Percentiles rank a stretch among this genome's conserved stretches.
These are phyloP conservation scores for Bufo bufo DNA, from an alignment of 2,113 vertebrate species.

Conservation along the genomic window DNA sequence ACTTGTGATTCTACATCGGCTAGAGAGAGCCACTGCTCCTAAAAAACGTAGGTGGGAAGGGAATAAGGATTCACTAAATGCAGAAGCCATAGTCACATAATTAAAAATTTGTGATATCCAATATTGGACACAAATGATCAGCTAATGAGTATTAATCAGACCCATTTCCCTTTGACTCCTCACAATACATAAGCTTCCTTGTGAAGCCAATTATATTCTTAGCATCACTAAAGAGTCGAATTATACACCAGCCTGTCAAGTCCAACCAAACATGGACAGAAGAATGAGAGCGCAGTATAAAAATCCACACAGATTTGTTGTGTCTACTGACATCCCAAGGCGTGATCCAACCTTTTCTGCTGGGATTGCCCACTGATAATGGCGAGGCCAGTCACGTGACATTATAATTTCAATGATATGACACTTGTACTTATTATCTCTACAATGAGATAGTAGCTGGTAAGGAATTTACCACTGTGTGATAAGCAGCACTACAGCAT, in stretches of 20 bases:
- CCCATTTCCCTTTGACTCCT: neutral
- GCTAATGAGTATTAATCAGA: constrained; percentile 1
- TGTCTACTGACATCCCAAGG: neutral
- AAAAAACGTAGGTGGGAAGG: neutral
- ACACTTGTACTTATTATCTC: constrained; percentile 26
- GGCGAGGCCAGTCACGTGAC: constrained; percentile 11
- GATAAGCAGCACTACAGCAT: constrained; percentile 38
- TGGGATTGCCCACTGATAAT: constrained; percentile 1
- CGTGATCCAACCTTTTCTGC: neutral
- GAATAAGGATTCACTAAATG: neutral
- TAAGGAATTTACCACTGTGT: neutral
- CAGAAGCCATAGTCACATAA: neutral
- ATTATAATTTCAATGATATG: constrained; percentile 26
- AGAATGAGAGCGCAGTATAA: neutral
- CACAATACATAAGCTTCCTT: constrained; percentile 3
- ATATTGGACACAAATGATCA: neutral
- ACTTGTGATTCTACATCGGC: too few species aligned
- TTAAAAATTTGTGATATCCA: neutral
- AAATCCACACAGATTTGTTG: neutral
- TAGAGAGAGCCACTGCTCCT: too few species aligned
- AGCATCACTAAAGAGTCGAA: neutral
- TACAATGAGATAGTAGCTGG: constrained; percentile 41
- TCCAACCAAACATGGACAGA: neutral
- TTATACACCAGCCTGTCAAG: neutral
- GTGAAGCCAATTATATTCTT: constrained; percentile 15